Percentiles rank a stretch among this genome's conserved stretches.
These are phyloP conservation scores for Heliconius himera DNA, from an alignment of 1,140 invertebrate species.

Conservation along the genomic window DNA sequence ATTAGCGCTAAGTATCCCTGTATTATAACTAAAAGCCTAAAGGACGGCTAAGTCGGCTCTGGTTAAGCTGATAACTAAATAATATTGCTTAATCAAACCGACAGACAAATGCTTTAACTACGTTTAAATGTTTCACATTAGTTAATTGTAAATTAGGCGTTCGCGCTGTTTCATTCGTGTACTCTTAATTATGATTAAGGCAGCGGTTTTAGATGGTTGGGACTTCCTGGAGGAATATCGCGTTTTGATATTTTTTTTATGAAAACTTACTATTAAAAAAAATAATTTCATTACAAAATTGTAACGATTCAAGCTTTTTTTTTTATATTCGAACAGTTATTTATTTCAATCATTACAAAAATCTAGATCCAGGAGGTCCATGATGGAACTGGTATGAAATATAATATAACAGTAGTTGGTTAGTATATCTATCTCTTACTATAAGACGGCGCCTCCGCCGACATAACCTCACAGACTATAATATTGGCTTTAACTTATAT, in stretches of 20 bases:
- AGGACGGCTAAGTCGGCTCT: constrained; percentile 72
- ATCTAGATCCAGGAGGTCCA: not conserved
- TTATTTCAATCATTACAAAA: not conserved
- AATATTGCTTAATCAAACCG: constrained; percentile 56
- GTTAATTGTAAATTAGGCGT: constrained; percentile 70
- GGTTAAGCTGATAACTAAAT: constrained; percentile 39
- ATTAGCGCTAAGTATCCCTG: constrained; percentile 62
- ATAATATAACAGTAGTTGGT: constrained; percentile 47
- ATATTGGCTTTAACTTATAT: constrained; percentile 81
- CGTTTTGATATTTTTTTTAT: too few relatives aligned
- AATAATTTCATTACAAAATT: too few relatives aligned
- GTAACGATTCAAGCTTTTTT: too few relatives aligned
- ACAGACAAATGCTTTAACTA: constrained; percentile 79
- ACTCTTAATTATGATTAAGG: constrained; percentile 16
- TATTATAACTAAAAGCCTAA: constrained; percentile 70
- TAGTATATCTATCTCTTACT: constrained; percentile 72
- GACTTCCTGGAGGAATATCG: not conserved
- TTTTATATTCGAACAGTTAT: too few relatives aligned
- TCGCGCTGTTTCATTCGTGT: constrained; percentile 42
- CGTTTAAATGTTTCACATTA: constrained; percentile 76
- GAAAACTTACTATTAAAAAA: too few relatives aligned
- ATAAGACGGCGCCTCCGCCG: constrained; percentile 66
- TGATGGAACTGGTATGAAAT: constrained; percentile 51
- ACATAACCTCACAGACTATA: constrained; percentile 79
- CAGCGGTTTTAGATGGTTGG: not conserved